These are phyloP conservation scores for Hyalella azteca DNA, from an alignment of 2,888 invertebrate species.

Conservation along the genomic window DNA sequence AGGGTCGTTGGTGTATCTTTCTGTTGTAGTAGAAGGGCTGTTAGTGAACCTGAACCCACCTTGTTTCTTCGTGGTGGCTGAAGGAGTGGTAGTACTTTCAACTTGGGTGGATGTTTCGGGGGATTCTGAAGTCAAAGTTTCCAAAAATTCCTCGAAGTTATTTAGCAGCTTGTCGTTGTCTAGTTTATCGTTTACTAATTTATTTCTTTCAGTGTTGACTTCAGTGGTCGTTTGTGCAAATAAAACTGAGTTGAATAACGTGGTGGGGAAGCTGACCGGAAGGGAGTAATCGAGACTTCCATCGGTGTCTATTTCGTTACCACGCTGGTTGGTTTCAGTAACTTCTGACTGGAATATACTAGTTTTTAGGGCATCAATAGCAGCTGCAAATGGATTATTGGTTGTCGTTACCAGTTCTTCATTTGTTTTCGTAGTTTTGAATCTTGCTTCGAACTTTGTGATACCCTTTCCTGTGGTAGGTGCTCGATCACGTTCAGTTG, in stretches of 20 bases:
- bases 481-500: not conserved
- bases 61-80: not conserved
- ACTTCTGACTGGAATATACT: not conserved
- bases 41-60: not conserved
- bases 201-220: not conserved
- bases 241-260: not conserved
- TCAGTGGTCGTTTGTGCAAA: not conserved
- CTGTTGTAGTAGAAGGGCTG: not conserved
- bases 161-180: not conserved
- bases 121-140: constrained; percentile 2
- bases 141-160: constrained; percentile 12
- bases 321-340: not conserved
- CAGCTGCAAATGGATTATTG: constrained; percentile 11
- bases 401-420: not conserved
- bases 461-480: not conserved
- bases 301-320: not conserved
- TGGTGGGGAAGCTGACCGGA: not conserved
- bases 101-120: not conserved
- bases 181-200: not conserved
- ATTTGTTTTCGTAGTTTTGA: not conserved
- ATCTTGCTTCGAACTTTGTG: constrained; percentile 3
- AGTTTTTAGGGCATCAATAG: constrained; percentile 25
- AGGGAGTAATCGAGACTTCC: not conserved
- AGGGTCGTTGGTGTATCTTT: not conserved
- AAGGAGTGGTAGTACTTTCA: not conserved